Percentiles rank a stretch among this genome's conserved stretches.
These are phyloP conservation scores for Danio albolineatus DNA, from an alignment of 2,797 vertebrate genomes.

Conservation along the genomic window DNA sequence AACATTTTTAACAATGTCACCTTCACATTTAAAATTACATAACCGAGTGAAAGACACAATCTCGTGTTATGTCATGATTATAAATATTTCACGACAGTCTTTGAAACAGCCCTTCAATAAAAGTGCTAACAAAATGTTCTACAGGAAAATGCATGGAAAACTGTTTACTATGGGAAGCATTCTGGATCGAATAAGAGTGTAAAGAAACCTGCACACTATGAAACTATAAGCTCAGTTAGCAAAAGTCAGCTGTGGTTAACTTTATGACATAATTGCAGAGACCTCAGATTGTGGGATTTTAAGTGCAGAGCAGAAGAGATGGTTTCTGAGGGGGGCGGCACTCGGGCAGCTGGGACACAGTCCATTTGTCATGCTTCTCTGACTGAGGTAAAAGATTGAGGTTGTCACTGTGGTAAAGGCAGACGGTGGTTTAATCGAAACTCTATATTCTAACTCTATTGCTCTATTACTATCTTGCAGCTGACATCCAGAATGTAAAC, in stretches of 20 bases:
- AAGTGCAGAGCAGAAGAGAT: slow-evolving; percentile 41
- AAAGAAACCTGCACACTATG: background rate
- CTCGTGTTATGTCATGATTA: too few species aligned
- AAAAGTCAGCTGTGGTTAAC: slow-evolving; percentile 32
- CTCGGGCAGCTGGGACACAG: slow-evolving; percentile 22
- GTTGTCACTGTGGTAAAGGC: slow-evolving; percentile 33
- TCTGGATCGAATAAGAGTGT: slow-evolving; percentile 9
- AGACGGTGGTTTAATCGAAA: slow-evolving; percentile 45
- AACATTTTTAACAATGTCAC: too few species aligned
- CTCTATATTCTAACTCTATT: slow-evolving; percentile 24
- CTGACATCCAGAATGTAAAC: slow-evolving; percentile 24
- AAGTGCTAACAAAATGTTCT: too few species aligned
- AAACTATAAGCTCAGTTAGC: slow-evolving; percentile 22
- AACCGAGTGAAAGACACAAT: too few species aligned
- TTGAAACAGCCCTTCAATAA: too few species aligned
- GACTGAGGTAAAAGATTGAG: slow-evolving; percentile 40
- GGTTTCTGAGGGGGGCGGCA: slow-evolving; percentile 29
- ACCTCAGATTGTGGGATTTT: slow-evolving; percentile 31
- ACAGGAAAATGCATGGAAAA: background rate
- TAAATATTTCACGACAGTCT: too few species aligned
- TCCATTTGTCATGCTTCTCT: slow-evolving; percentile 40
- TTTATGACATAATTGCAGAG: slow-evolving; percentile 52
- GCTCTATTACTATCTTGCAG: background rate
- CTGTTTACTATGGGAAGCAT: background rate
- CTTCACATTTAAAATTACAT: too few species aligned